phyloP scores from a whole-genome alignment of 2,888 invertebrate genomes.

The Cyclophora punctaria region DNA sequence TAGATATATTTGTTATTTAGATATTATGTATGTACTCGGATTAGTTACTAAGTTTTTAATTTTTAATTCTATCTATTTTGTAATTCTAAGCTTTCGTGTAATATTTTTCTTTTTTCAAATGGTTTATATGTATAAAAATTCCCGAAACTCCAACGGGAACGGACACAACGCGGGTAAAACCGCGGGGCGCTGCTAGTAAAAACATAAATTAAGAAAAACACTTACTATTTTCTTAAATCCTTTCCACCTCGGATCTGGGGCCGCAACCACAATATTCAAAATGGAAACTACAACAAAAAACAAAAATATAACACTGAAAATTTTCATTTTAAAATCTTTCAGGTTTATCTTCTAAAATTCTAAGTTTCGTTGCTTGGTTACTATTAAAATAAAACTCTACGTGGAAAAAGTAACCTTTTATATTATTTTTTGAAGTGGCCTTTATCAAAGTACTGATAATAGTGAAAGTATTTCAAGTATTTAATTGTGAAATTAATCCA shows the following conservation, averaged over 20 bases:
- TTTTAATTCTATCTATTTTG: too few species aligned
- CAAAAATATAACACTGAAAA: constrained; percentile 33
- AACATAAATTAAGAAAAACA: constrained; percentile 6
- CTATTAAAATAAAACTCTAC: constrained; percentile 5
- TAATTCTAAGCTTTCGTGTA: too few species aligned
- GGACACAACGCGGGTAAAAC: too few species aligned
- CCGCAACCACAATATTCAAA: constrained; percentile 25
- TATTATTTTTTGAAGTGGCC: neutral
- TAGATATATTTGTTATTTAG: too few species aligned
- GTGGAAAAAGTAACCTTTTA: neutral
- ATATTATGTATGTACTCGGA: too few species aligned
- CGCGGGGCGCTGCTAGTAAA: too few species aligned
- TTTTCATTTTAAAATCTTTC: constrained; percentile 32
- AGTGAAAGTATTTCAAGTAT: too few species aligned
- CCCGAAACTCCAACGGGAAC: too few species aligned
- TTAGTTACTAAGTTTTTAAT: too few species aligned
- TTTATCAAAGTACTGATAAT: neutral
- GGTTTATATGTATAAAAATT: too few species aligned
- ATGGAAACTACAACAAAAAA: constrained; percentile 34
- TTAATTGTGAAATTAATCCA: too few species aligned
- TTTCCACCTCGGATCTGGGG: constrained; percentile 40
- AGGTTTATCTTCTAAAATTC: constrained; percentile 1
- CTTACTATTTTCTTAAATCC: constrained; percentile 45
- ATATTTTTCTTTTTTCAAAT: too few species aligned
- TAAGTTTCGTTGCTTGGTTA: neutral